Conservation (phyloP, 2,797 vertebrate species). For the Poecilia wingei region DNA sequence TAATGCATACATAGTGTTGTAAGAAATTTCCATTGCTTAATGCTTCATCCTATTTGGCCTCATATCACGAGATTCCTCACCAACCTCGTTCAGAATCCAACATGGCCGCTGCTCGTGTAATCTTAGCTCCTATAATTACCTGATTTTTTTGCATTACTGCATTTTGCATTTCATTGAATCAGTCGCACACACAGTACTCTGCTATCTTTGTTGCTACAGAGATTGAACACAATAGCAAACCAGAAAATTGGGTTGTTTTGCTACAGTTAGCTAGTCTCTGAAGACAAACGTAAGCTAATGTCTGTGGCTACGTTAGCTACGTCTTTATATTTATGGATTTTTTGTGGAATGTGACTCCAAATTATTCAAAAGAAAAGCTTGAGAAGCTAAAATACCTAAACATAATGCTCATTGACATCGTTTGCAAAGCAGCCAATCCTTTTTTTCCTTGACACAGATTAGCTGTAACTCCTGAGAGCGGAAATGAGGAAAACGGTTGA, state of each 20-base stretch:
- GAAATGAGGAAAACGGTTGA: background rate
- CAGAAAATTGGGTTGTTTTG: background rate
- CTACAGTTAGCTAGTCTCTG: background rate
- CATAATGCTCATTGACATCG: background rate
- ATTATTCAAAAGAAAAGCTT: background rate
- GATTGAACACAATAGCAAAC: background rate
- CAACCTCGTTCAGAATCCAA: background rate
- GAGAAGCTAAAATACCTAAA: background rate
- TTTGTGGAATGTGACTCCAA: background rate
- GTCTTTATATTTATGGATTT: background rate
- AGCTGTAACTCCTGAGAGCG: background rate
- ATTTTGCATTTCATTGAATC: slow-evolving; percentile 1
- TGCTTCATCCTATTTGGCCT: background rate
- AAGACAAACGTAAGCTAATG: background rate
- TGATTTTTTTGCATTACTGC: background rate
- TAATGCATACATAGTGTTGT: background rate
- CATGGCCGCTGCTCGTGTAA: background rate
- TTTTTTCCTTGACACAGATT: background rate
- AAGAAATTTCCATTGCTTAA: background rate
- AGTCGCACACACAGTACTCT: background rate
- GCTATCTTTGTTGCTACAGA: background rate
- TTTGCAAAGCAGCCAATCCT: background rate
- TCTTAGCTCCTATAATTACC: background rate
- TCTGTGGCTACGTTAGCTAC: background rate
- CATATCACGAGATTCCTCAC: background rate